Conservation (phyloP, 2,113 vertebrate species). For the Aythya baeri region DNA sequence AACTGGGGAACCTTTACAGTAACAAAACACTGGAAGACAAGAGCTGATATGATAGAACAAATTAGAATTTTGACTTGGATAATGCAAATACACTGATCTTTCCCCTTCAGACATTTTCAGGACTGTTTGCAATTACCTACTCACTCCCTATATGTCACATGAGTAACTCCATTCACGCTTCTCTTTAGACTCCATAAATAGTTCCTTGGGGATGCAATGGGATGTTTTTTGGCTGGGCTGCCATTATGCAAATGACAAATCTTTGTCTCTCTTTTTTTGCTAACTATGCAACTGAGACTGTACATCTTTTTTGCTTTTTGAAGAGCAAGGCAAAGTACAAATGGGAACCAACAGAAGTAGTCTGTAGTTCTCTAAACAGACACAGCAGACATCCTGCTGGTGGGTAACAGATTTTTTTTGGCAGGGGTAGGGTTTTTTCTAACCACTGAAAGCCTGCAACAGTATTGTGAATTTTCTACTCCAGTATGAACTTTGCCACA, state of each 20-base stretch:
- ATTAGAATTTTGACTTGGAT: conserved; percentile 8
- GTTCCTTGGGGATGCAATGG: neutral
- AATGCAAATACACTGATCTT: conserved; percentile 4
- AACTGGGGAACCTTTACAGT: neutral
- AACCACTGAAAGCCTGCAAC: neutral
- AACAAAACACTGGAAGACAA: neutral
- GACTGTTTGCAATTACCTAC: conserved; percentile 4
- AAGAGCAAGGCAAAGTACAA: neutral
- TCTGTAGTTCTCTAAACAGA: neutral
- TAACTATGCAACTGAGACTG: neutral
- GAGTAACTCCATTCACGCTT: conserved; percentile 43
- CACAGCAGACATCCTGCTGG: neutral
- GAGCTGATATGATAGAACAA: neutral
- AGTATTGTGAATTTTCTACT: neutral
- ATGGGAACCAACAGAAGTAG: neutral
- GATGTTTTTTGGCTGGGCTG: neutral
- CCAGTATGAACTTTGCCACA: neutral
- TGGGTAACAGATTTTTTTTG: neutral
- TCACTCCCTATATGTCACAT: neutral
- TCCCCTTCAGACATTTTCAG: neutral
- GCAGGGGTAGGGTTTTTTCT: neutral
- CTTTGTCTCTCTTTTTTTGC: neutral
- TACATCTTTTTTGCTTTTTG: neutral
- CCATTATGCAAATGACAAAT: conserved; percentile 12
- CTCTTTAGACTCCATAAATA: neutral